Percentiles rank a stretch among this genome's conserved stretches.
Evolutionary conservation across 2,888 invertebrate species (phyloP).

Genomic region (Dasypolia templi): DNA sequence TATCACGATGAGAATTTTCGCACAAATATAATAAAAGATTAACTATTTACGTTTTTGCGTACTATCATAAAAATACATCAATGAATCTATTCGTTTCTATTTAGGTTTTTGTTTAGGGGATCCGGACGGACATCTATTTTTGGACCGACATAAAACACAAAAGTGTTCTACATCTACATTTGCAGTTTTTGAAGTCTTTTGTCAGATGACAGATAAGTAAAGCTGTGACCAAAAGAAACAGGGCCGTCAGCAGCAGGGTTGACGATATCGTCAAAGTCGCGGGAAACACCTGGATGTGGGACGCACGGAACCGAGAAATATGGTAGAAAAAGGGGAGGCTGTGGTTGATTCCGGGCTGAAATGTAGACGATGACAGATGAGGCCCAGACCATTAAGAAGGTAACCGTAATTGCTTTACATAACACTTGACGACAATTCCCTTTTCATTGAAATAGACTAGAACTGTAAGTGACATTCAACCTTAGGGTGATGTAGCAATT

Average conservation of each 20-base stretch:
- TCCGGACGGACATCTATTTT: neutral
- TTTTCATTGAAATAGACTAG: neutral
- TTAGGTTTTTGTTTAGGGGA: neutral
- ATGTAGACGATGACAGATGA: neutral
- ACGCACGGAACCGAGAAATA: neutral
- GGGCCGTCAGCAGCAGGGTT: neutral
- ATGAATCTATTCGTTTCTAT: constrained; percentile 35
- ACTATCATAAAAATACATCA: constrained; percentile 37
- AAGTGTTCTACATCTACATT: neutral
- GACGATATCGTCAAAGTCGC: neutral
- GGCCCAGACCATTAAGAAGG: neutral
- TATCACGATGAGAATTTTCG: constrained; percentile 59
- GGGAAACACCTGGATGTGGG: neutral
- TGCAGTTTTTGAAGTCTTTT: neutral
- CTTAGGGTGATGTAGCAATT: neutral
- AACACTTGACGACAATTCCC: neutral
- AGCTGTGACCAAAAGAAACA: neutral
- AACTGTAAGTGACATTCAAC: neutral
- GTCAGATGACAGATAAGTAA: neutral
- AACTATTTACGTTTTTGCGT: constrained; percentile 36
- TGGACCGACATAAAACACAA: neutral
- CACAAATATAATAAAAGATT: constrained; percentile 57
- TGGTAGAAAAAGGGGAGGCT: neutral
- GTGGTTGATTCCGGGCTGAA: neutral
- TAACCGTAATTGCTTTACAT: neutral